Conservation (phyloP, 2,797 vertebrate species). For the Spatula clypeata region DNA sequence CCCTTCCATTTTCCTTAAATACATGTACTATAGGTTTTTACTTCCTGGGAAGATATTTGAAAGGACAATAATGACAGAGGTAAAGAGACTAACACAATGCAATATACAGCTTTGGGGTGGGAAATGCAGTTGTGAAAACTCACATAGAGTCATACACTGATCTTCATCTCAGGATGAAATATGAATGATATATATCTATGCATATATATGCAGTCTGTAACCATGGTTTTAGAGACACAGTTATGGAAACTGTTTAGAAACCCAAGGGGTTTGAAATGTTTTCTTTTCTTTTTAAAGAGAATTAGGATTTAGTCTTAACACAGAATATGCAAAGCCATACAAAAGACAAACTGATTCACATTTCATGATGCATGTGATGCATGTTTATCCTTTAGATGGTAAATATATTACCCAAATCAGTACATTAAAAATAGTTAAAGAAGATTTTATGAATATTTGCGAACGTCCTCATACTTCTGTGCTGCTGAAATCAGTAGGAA, state of each 20-base stretch:
- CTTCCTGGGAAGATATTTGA: neutral
- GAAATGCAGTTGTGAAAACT: neutral
- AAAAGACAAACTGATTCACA: neutral
- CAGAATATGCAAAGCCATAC: neutral
- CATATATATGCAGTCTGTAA: neutral
- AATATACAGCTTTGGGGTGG: rapidly evolving
- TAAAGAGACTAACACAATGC: neutral
- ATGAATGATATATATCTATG: neutral
- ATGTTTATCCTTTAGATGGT: neutral
- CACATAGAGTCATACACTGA: neutral
- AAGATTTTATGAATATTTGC: neutral
- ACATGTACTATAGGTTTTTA: neutral
- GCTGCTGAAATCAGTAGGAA: neutral
- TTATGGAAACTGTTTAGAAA: neutral
- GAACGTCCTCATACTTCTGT: neutral
- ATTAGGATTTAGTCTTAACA: neutral
- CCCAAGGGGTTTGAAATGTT: neutral
- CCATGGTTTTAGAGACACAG: neutral
- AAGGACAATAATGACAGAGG: neutral
- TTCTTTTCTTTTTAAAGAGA: neutral
- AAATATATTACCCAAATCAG: neutral
- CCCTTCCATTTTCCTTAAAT: neutral
- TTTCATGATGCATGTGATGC: neutral
- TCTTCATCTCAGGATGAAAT: neutral
- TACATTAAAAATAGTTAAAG: neutral